A percentile compares a stretch with the other conserved stretches of the same genome.
These are phyloP conservation scores for Sturmia bella DNA, from an alignment of 2,888 invertebrate genomes.

Conservation along the genomic window DNA sequence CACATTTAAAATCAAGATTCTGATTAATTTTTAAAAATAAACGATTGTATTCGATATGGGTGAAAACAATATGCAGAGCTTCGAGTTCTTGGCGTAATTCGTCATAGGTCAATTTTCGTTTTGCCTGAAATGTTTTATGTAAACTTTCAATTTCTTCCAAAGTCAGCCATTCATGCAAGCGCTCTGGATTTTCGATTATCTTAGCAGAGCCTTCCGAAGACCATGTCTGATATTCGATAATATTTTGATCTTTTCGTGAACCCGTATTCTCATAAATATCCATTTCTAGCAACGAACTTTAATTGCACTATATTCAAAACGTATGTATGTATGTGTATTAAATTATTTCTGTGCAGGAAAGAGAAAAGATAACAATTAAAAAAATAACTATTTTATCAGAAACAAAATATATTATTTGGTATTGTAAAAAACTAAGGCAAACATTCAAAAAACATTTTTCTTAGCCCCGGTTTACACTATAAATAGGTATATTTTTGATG, in stretches of 20 bases:
- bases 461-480: too few species aligned
- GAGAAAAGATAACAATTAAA: too few species aligned
- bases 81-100: constrained; percentile 76
- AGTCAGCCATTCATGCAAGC: constrained; percentile 78
- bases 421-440: too few species aligned
- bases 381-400: too few species aligned
- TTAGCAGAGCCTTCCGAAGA: constrained; percentile 72
- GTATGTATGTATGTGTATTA: too few species aligned
- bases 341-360: constrained; percentile 14
- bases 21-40: constrained; percentile 86
- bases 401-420: too few species aligned
- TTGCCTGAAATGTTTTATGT: constrained; percentile 72
- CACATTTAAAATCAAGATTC: constrained; percentile 83
- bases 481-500: too few species aligned
- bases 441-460: too few species aligned
- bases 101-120: constrained; percentile 72
- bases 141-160: constrained; percentile 76
- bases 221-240: constrained; percentile 75
- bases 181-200: constrained; percentile 74
- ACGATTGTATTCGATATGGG: constrained; percentile 84
- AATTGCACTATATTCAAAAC: not conserved
- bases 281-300: constrained; percentile 13
- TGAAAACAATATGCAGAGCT: constrained; percentile 74
- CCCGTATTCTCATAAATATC: constrained; percentile 45
- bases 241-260: constrained; percentile 50